Evolutionary conservation across 2,113 vertebrate genomes (phyloP).

Genomic region (Dissostichus mawsoni): DNA sequence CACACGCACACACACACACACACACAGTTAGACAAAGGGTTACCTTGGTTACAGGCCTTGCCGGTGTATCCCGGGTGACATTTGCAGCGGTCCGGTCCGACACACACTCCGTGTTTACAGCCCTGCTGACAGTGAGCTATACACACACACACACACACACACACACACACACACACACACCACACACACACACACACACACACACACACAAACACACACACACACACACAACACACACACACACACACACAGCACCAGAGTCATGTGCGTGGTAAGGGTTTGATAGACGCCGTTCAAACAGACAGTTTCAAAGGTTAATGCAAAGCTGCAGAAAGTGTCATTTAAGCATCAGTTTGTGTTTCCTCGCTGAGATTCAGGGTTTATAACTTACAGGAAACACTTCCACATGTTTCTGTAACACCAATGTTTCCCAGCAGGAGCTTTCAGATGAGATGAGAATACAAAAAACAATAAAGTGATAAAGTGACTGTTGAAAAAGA

Average conservation of each 20-base stretch:
- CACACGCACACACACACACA: background rate
- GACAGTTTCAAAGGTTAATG: no score
- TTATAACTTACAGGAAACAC: no score
- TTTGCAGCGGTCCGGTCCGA: conserved; percentile 89
- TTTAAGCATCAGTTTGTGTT: no score
- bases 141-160: conserved; percentile 26
- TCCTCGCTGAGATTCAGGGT: no score
- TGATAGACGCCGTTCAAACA: no score
- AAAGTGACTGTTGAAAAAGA: no score
- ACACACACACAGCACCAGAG: background rate
- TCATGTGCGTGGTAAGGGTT: no score
- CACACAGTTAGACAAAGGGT: conserved; percentile 10
- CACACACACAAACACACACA: background rate
- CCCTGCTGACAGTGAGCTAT: conserved; percentile 74
- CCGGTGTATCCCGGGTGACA: conserved; percentile 92
- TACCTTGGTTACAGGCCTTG: conserved; percentile 93
- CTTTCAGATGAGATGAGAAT: no score
- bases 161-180: conserved; percentile 28
- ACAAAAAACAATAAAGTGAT: no score
- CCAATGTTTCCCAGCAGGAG: no score
- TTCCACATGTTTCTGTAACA: no score
- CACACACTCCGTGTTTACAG: conserved; percentile 92
- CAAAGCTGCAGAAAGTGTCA: no score
- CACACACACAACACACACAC: background rate
- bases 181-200: conserved; percentile 4